These are phyloP conservation scores for Pangasius macronema DNA, from an alignment of 2,797 vertebrate species.

Conservation along the genomic window DNA sequence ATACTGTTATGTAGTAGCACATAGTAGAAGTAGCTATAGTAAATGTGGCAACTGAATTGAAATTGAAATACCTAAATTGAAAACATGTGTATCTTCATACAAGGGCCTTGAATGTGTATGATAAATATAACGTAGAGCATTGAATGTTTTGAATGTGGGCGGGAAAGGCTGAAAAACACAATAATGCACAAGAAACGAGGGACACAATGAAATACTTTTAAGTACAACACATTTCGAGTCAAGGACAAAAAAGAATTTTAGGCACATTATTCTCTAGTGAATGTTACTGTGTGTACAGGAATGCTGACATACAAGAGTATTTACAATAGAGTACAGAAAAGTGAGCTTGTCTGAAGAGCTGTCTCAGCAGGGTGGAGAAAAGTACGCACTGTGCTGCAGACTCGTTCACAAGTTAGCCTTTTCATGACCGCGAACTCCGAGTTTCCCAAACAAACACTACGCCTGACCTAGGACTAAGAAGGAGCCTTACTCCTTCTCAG, in stretches of 20 bases:
- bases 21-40: not conserved
- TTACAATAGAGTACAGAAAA: constrained; percentile 52
- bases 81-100: not conserved
- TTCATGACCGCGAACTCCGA: constrained; percentile 10
- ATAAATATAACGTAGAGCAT: not conserved
- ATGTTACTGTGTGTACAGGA: constrained; percentile 65
- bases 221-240: constrained; percentile 42
- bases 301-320: constrained; percentile 62
- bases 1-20: not conserved
- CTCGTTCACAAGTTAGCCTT: constrained; percentile 12
- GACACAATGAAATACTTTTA: constrained; percentile 57
- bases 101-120: not conserved
- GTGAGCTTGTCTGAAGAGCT: constrained; percentile 34
- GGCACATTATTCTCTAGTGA: constrained; percentile 75
- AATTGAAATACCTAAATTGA: not conserved
- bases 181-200: constrained; percentile 54
- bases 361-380: constrained; percentile 8
- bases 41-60: not conserved
- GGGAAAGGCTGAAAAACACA: constrained; percentile 37
- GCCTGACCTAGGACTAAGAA: constrained; percentile 19
- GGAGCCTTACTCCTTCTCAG: not conserved
- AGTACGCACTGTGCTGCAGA: not conserved
- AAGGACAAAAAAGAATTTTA: constrained; percentile 61
- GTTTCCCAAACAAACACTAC: constrained; percentile 2
- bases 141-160: not conserved